Evolutionary conservation across 2,888 invertebrate species (phyloP), one percentile per base, ranked within the genome.

Genomic region (Auanema freiburgensis): DNA sequence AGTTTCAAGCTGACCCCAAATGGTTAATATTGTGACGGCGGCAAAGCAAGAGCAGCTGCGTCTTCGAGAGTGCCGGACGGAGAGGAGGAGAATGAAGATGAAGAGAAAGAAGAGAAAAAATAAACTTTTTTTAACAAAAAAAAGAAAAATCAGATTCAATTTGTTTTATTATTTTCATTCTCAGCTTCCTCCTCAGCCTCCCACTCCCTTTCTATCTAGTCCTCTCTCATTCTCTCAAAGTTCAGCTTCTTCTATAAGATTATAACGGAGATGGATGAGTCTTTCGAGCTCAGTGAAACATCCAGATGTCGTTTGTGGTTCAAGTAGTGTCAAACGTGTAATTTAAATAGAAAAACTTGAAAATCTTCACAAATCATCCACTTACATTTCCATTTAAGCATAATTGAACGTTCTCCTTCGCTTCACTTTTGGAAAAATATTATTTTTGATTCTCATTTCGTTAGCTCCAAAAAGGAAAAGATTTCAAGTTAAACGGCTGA

Each of bases 41-140:
- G 53, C 16, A 23, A 24, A 43, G 57, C 43, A 50, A 57, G 25
- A 40, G 33, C 53, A 12, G 53, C 33, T 23, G 8, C 24, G 24
- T 25, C 18, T 21, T n/a, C 24, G 24, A 40, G n/a, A n/a, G n/a
- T n/a, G n/a, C n/a, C 16, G 18, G 24, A 23, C 25, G 33, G 24
- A 33, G 53, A 53, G 53, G 33, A 24, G 24, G 24, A 53, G 21
- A 24, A 24, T 12, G 53, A 53, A 33, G 53, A 53, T 24, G 33
- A 24, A 33, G 53, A 53, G 53, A 33, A 23, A 12, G 33, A 53
- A 40, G n/a, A 53, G 12, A 14, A 53, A 16, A 33, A 24, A 33
- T 4, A 23, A 16, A 50, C 24, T 11, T 50, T 11, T 50, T 16
- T 23, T 16, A n/a, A 21, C 3, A 46, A 46, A 16, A 24, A 50